Base-by-base conservation (phyloP, 2,113 vertebrate species). In the Ramphastos sulfuratus region DNA sequence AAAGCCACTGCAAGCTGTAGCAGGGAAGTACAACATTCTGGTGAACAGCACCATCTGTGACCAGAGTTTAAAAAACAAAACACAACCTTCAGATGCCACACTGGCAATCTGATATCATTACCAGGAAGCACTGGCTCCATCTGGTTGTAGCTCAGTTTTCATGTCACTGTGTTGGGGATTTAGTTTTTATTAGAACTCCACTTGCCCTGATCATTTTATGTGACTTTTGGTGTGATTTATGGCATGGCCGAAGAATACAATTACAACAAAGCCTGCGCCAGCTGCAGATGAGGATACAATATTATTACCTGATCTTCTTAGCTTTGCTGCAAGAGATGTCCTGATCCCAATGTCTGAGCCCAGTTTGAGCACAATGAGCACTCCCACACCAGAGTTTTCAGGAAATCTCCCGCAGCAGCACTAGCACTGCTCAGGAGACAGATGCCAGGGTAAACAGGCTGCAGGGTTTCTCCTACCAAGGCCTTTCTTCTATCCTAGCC, bases 201-300 rank as follows among this genome's bases (percentile, higher is more conserved):
- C 65, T 93, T 60, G 64, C 87, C 60, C 48, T 25, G 48, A 77
- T 63, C 78, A 87, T 77, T 92, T 94, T 71, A 13, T 70, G 77
- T 79, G 71, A 67, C 64, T 82, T 91, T 56, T 54, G 50, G 48
- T 35, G 33, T 73, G 75, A 96, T 91, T 95, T 92, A 94, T 82
- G 54, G 91, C 83, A 79, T 15, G 15, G 83, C 60, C 78, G 55
- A 80, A 30, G 81, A 84, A 69, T 60, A 90, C 1, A 3, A 83
- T 92, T 78, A 50, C 52, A 71, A 56, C 54, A n/a, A 70, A 76
- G 61, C 13, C 79, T 14, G 63, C 81, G 89, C 82, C 89, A 94
- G 76, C 69, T 74, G 82, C 58, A 85, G 73, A 73, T 52, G 79
- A 85, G 72, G 42, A 75, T 52, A n/a, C 42, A 71, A 67, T 4